These are phyloP conservation scores for Gallinago media DNA, from an alignment of 2,113 vertebrate genomes.

Conservation along the genomic window DNA sequence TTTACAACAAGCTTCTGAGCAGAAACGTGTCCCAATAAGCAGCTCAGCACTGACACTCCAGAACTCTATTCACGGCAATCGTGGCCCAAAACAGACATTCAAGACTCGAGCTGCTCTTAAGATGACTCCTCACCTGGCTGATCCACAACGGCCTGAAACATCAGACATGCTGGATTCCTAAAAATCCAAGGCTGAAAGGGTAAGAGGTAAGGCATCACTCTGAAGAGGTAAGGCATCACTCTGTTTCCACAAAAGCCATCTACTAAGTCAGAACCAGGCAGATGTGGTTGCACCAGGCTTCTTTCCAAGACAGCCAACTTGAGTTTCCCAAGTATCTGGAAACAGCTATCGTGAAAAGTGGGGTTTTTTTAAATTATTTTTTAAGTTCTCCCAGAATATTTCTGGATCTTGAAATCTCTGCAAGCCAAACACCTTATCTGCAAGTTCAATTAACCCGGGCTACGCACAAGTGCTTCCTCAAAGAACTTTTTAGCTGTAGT, in stretches of 20 bases:
- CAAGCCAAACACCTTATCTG: background rate
- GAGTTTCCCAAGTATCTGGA: background rate
- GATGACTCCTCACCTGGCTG: background rate
- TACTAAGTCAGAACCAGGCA: background rate
- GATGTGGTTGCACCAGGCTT: background rate
- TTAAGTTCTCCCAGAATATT: background rate
- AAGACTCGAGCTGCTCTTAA: background rate
- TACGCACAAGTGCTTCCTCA: background rate
- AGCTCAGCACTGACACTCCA: background rate
- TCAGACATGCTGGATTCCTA: background rate
- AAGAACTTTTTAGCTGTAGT: background rate
- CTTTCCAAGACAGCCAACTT: background rate
- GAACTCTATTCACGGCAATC: background rate
- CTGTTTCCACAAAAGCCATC: background rate
- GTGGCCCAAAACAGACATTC: background rate
- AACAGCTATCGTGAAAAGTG: background rate
- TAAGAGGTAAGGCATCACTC: background rate
- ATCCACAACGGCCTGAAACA: background rate
- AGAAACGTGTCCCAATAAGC: background rate
- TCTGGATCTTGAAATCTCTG: background rate
- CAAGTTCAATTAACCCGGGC: background rate
- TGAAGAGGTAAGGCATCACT: background rate
- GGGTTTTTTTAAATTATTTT: background rate
- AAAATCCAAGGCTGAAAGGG: background rate
- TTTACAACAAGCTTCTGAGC: background rate